phyloP scores from a whole-genome alignment of 2,888 invertebrate species.

The Epinotia bilunana region DNA sequence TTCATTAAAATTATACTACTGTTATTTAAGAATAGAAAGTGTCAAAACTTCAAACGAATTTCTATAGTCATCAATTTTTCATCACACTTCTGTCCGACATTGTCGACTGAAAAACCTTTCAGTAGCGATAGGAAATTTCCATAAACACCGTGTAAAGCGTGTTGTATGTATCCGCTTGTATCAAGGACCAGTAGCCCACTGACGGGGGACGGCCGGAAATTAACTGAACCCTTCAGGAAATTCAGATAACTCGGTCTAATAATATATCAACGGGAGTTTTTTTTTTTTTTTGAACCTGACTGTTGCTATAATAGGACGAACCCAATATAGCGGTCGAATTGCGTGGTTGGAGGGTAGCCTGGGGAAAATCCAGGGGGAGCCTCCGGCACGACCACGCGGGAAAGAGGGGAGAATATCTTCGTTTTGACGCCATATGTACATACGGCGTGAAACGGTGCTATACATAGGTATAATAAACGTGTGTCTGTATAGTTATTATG shows the following conservation, averaged over 20 bases:
- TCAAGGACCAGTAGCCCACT: slow-evolving; percentile 25
- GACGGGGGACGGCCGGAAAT: slow-evolving; percentile 55
- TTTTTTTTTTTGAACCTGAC: no score
- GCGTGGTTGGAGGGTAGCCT: no score
- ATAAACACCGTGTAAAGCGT: slow-evolving; percentile 8
- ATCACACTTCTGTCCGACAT: not conserved
- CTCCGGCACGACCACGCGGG: no score
- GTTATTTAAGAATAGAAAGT: not conserved
- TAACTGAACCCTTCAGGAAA: slow-evolving; percentile 57
- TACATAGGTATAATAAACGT: no score
- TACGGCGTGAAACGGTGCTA: no score
- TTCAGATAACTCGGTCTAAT: slow-evolving; percentile 39
- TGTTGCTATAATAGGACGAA: no score
- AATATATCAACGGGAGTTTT: slow-evolving; percentile 37
- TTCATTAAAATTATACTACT: not conserved
- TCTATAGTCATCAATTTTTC: no score
- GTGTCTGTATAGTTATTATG: not conserved
- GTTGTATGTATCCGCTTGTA: slow-evolving; percentile 16
- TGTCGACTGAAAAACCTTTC: not conserved
- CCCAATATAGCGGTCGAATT: no score
- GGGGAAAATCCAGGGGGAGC: no score
- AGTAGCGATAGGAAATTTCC: not conserved
- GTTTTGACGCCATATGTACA: slow-evolving; percentile 4
- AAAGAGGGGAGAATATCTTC: slow-evolving; percentile 26
- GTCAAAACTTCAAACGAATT: not conserved